Conservation (phyloP, 2,888 invertebrate genomes). For the Ennomos fuscantarius region DNA sequence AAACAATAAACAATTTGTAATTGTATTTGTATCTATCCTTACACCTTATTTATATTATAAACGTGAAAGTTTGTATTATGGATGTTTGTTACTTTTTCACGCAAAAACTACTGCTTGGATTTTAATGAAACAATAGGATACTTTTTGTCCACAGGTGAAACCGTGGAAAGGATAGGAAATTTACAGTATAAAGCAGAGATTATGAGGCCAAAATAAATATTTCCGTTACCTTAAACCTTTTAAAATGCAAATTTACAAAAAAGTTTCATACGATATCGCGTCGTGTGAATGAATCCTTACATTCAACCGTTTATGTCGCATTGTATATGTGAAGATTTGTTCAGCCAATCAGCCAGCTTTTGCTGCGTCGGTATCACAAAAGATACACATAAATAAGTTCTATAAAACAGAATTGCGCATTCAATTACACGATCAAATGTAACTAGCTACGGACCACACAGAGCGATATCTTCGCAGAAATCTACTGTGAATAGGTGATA, state of each 20-base stretch:
- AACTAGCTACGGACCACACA: slow-evolving; percentile 38
- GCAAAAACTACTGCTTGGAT: too few relatives aligned
- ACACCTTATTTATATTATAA: too few relatives aligned
- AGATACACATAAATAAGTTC: slow-evolving; percentile 53
- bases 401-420: slow-evolving; percentile 51
- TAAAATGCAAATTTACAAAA: neutral
- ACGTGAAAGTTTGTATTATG: too few relatives aligned
- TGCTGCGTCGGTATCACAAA: slow-evolving; percentile 60
- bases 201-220: too few relatives aligned
- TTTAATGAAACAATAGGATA: too few relatives aligned
- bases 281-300: slow-evolving; percentile 6
- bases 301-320: slow-evolving; percentile 67
- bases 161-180: too few relatives aligned
- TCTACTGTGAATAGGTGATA: slow-evolving; percentile 19
- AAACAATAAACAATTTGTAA: too few relatives aligned
- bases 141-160: too few relatives aligned
- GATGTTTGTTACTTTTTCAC: too few relatives aligned
- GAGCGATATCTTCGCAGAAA: slow-evolving; percentile 19
- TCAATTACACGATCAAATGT: slow-evolving; percentile 45
- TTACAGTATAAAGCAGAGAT: too few relatives aligned
- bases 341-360: slow-evolving; percentile 60
- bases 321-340: slow-evolving; percentile 67
- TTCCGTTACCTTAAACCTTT: too few relatives aligned
- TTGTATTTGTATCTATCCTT: too few relatives aligned
- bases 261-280: neutral